phyloP scores from a whole-genome alignment of 2,113 vertebrate species.

The Nesogale talazaci region DNA sequence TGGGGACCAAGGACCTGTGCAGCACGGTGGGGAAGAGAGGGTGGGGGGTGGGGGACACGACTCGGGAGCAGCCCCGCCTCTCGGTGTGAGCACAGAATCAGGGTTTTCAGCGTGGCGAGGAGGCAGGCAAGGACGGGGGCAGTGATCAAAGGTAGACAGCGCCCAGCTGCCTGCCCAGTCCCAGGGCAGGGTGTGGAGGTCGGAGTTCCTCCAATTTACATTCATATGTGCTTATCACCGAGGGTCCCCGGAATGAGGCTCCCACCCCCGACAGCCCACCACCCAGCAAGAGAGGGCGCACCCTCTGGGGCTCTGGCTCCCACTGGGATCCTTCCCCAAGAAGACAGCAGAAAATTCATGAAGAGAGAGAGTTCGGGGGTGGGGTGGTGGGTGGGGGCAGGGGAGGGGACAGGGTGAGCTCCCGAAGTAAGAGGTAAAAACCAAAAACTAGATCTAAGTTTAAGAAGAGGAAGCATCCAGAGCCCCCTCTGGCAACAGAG shows the following conservation, averaged over 20 bases:
- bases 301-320: not conserved
- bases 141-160: too few species aligned
- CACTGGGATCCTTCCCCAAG: not conserved
- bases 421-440: conserved; percentile 65
- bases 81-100: not conserved
- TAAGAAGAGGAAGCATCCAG: conserved; percentile 82
- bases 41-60: accelerated
- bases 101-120: not conserved
- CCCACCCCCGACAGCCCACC: not conserved
- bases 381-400: conserved; percentile 16
- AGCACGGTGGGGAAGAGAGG: not conserved
- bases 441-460: conserved; percentile 70
- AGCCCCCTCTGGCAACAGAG: conserved; percentile 77
- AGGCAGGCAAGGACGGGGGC: not conserved
- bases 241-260: not conserved
- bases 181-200: not conserved
- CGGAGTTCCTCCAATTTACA: not conserved
- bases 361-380: conserved; percentile 31
- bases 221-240: conserved; percentile 62
- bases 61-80: too few species aligned
- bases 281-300: conserved; percentile 11
- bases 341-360: conserved; percentile 57
- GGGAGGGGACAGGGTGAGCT: conserved; percentile 43
- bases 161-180: not conserved
- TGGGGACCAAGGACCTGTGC: not conserved